These are phyloP conservation scores for Sinopyrophorus schimmeli DNA, from an alignment of 2,888 invertebrate genomes.

Conservation along the genomic window DNA sequence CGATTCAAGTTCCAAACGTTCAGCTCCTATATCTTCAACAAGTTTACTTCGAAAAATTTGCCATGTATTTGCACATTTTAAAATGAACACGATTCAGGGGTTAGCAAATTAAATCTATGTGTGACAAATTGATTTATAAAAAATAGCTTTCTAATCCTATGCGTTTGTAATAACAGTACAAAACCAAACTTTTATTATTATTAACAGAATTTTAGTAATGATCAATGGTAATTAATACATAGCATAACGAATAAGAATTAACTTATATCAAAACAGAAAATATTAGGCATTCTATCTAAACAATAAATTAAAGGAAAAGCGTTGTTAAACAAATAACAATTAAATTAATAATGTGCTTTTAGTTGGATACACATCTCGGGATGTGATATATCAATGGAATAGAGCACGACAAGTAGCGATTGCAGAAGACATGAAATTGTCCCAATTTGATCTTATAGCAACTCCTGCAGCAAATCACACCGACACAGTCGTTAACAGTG, in stretches of 20 bases:
- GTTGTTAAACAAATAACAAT: too few relatives aligned
- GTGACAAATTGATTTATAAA: too few relatives aligned
- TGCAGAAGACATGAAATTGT: constrained; percentile 80
- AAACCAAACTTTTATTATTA: too few relatives aligned
- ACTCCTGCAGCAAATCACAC: constrained; percentile 73
- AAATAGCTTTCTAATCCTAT: too few relatives aligned
- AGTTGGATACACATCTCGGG: constrained; percentile 75
- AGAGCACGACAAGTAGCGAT: constrained; percentile 71
- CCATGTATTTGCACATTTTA: constrained; percentile 17
- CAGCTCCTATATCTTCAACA: constrained; percentile 16
- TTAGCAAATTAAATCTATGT: constrained; percentile 7
- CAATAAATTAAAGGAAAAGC: too few relatives aligned
- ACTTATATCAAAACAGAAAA: too few relatives aligned
- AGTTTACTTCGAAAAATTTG: constrained; percentile 16
- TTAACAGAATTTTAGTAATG: too few relatives aligned
- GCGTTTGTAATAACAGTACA: too few relatives aligned
- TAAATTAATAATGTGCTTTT: constrained; percentile 43
- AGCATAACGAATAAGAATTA: too few relatives aligned
- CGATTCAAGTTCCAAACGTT: constrained; percentile 34
- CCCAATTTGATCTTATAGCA: constrained; percentile 80
- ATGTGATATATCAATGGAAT: constrained; percentile 77
- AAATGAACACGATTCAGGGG: constrained; percentile 8
- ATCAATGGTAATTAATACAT: too few relatives aligned
- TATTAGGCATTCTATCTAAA: too few relatives aligned
- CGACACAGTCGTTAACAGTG: constrained; percentile 52